Conservation (phyloP, 2,888 invertebrate species). For the Euplexia lucipara region DNA sequence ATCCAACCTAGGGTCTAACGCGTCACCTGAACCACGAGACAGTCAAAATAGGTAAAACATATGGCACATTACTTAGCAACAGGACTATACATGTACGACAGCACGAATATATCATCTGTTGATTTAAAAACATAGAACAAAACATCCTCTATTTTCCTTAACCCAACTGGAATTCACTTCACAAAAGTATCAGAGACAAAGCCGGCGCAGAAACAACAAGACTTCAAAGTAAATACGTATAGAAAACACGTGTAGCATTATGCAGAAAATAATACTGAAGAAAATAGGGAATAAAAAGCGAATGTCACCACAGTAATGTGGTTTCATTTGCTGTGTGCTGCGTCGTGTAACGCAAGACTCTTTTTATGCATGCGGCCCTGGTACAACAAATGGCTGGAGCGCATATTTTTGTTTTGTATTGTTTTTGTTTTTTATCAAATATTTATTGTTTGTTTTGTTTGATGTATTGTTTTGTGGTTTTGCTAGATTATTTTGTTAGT, state of each 20-base stretch:
- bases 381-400: slow-evolving; percentile 48
- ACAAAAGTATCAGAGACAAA: slow-evolving; percentile 55
- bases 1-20: no score
- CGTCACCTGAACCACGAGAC: no score
- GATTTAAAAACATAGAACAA: slow-evolving; percentile 32
- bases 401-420: slow-evolving; percentile 23
- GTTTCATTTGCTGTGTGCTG: slow-evolving; percentile 61
- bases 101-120: slow-evolving; percentile 42
- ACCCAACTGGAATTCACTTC: slow-evolving; percentile 34
- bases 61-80: not conserved
- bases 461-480: slow-evolving; percentile 14
- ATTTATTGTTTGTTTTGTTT: slow-evolving; percentile 36
- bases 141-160: slow-evolving; percentile 42
- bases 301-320: slow-evolving; percentile 62
- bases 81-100: not conserved
- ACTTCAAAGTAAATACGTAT: slow-evolving; percentile 52
- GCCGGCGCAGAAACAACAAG: slow-evolving; percentile 48
- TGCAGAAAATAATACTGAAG: slow-evolving; percentile 58
- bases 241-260: slow-evolving; percentile 57
- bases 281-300: slow-evolving; percentile 57
- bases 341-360: slow-evolving; percentile 54
- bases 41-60: no score
- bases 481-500: not conserved
- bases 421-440: slow-evolving; percentile 25
- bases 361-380: slow-evolving; percentile 53